A percentile compares a stretch with the other conserved stretches of the same genome.
These are phyloP conservation scores for Gymnothorax reevesii DNA, from an alignment of 2,797 vertebrate species.

Conservation along the genomic window DNA sequence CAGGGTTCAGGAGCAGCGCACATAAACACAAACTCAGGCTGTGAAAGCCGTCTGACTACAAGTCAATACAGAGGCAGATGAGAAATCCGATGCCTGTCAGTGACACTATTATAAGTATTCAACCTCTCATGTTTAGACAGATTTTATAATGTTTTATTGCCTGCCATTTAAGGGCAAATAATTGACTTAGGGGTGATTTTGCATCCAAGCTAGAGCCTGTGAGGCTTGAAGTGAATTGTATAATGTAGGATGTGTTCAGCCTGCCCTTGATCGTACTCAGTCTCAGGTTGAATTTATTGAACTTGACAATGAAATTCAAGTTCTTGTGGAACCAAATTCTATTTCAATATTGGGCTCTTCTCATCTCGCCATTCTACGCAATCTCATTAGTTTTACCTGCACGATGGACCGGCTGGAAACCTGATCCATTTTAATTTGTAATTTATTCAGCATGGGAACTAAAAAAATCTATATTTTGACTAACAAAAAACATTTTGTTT, in stretches of 20 bases:
- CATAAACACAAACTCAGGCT: neutral
- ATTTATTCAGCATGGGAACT: slow-evolving; percentile 2
- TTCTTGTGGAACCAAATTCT: neutral
- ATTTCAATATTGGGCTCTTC: neutral
- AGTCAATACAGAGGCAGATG: neutral
- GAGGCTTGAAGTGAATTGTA: neutral
- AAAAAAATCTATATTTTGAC: slow-evolving; percentile 12
- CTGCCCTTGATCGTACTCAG: neutral
- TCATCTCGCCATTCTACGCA: neutral
- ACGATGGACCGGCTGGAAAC: neutral
- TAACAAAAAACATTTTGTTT: slow-evolving; percentile 15
- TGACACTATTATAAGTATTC: neutral
- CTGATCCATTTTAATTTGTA: neutral
- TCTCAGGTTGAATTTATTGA: neutral
- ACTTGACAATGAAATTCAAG: neutral
- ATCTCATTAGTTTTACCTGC: neutral
- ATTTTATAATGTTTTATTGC: neutral
- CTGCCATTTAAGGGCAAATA: neutral
- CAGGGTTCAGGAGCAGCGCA: neutral
- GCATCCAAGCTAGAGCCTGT: neutral
- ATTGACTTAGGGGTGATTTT: neutral
- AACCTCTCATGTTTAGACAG: neutral
- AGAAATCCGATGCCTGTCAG: neutral
- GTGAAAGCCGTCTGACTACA: neutral
- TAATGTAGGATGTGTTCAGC: neutral